Evolutionary conservation across 2,888 invertebrate genomes (phyloP).

Genomic region (Microctonus aethiopoides): DNA sequence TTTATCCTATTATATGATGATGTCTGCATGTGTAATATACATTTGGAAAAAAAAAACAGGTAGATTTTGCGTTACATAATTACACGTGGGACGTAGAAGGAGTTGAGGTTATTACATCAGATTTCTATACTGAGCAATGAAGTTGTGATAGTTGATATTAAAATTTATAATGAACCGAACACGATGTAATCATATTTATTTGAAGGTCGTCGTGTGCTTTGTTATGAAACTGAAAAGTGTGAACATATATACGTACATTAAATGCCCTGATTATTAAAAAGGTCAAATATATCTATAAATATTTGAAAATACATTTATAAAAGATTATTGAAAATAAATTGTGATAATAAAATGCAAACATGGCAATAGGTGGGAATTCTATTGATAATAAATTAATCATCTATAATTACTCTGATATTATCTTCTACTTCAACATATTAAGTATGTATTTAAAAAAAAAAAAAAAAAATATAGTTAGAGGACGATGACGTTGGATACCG

Average conservation of each 20-base stretch:
- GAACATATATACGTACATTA: conserved; percentile 15
- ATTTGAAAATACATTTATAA: not conserved
- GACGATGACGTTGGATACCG: conserved; percentile 33
- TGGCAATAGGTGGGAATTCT: not conserved
- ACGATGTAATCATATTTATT: conserved; percentile 27
- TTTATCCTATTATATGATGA: not conserved
- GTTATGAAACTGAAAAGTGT: conserved; percentile 25
- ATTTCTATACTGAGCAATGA: conserved; percentile 20
- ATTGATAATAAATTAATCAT: not conserved
- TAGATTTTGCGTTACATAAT: conserved; percentile 22
- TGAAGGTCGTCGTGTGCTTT: conserved; percentile 29
- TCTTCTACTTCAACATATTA: not conserved
- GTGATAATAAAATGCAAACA: not conserved
- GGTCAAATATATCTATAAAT: conserved; percentile 5
- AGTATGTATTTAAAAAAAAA: not conserved
- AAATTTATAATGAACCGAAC: conserved; percentile 31
- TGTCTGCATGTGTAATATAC: not conserved
- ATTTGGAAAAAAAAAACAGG: not conserved
- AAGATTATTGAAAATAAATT: not conserved
- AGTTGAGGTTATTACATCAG: conserved; percentile 26
- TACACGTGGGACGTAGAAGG: conserved; percentile 18
- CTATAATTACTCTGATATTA: not conserved
- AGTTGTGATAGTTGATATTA: conserved; percentile 28
- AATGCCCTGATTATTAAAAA: conserved; percentile 24
- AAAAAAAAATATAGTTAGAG: conserved; percentile 29